Evolutionary conservation across 2,113 vertebrate species (phyloP), one percentile per base, ranked within the genome.

Genomic region (Cheirogaleus medius): DNA sequence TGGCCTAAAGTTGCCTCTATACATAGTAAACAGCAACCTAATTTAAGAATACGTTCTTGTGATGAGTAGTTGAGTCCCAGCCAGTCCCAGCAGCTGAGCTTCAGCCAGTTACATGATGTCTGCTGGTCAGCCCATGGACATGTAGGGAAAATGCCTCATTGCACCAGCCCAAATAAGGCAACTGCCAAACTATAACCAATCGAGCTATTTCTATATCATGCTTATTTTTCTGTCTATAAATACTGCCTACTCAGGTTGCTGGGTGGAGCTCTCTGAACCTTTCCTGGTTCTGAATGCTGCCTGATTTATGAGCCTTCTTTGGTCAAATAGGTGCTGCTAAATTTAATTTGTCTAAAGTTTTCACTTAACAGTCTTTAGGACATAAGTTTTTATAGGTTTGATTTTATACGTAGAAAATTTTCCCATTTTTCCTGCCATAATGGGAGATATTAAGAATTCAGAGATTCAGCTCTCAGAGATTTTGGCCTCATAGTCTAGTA

Each of bases 381-480:
- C 23, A 68, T 76, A 37, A 27, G 0, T n/a, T 71, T 83, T 58
- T 88, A 27, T 4, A 27, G 63, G 42, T 60, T 87, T 60, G 12
- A 60, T 58, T 47, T 39, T 9, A 66, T 27, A 27, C 6, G 13
- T 27, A 44, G 29, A 39, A 18, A 14, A n/a, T 18, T 52, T 78
- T n/a, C 32, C 27, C 56, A 29, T 1, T 32, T 37, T 25, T 27
- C 2, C 12, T 69, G 8, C 12, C 0, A 0, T 39, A 47, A 49
- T 37, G 32, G 11, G 32, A 5, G 2, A 37, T 92, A 54, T 20
- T 47, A 74, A 32, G 25, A 66, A 47, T 58, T 74, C 29, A 87
- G 13, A 42, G 9, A 56, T 8, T 37, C 1, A 56, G 32, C 20
- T 87, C 2, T 52, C n/a, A 56, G 60, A 78, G 21, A 39, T 15